These are phyloP conservation scores for Neoascia interrupta DNA, from an alignment of 2,888 invertebrate genomes.

Conservation along the genomic window DNA sequence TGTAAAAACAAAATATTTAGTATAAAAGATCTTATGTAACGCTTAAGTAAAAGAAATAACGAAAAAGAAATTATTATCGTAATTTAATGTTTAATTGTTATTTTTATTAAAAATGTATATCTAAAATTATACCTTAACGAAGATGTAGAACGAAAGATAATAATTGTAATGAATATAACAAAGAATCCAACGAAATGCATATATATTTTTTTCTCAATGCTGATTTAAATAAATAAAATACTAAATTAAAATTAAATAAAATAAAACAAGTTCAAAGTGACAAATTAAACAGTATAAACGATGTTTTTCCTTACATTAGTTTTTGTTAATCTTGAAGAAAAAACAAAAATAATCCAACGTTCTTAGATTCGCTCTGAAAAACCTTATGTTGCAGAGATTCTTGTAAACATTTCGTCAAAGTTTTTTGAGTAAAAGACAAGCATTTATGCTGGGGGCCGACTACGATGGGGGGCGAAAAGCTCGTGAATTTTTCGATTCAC, in stretches of 20 bases:
- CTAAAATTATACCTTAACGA: slow-evolving; percentile 6
- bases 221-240: slow-evolving; percentile 14
- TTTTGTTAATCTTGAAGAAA: too few relatives aligned
- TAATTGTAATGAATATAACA: slow-evolving; percentile 19
- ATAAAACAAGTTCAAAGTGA: not conserved
- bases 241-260: slow-evolving; percentile 5
- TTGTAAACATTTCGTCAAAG: too few relatives aligned
- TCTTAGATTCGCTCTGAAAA: too few relatives aligned
- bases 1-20: slow-evolving; percentile 1
- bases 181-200: slow-evolving; percentile 38
- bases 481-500: too few relatives aligned
- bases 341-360: too few relatives aligned
- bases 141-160: slow-evolving; percentile 8
- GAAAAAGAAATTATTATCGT: slow-evolving; percentile 42
- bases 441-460: too few relatives aligned
- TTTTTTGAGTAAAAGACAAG: too few relatives aligned
- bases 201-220: slow-evolving; percentile 22
- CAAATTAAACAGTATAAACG: too few relatives aligned
- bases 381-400: too few relatives aligned
- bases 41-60: slow-evolving; percentile 39
- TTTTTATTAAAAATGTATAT: slow-evolving; percentile 20
- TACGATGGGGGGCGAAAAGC: too few relatives aligned
- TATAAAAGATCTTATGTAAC: slow-evolving; percentile 21
- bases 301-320: too few relatives aligned
- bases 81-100: slow-evolving; percentile 57